A percentile compares a stretch with the other conserved stretches of the same genome.
Conservation (phyloP, 1,140 invertebrate species). For the Daktulosphaira vitifoliae region DNA sequence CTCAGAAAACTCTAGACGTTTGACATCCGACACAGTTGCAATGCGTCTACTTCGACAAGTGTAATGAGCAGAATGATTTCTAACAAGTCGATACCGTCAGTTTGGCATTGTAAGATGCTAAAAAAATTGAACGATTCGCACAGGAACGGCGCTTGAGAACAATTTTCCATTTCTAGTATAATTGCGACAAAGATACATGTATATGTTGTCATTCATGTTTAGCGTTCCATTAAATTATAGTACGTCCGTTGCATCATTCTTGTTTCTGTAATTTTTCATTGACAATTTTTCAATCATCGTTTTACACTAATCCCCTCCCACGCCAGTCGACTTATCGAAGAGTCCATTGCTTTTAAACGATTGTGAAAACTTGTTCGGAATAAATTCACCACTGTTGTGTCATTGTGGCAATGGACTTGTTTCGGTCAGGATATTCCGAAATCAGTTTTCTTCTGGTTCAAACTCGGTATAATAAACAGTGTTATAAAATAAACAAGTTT, state of each 20-base stretch:
- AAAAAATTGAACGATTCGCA: constrained; percentile 22
- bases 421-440: constrained; percentile 12
- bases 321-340: not conserved
- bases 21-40: no score
- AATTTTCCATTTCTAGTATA: no score
- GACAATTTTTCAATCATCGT: not conserved
- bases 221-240: constrained; percentile 30
- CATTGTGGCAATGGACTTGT: constrained; percentile 28
- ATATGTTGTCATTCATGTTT: constrained; percentile 28
- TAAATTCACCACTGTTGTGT: constrained; percentile 10
- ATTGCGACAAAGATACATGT: no score
- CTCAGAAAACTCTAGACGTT: no score
- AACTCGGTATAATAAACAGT: no score
- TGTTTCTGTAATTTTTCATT: constrained; percentile 12
- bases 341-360: not conserved
- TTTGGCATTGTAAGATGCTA: no score
- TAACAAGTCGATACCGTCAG: no score
- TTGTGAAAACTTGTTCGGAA: constrained; percentile 21
- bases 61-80: no score
- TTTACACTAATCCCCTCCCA: not conserved
- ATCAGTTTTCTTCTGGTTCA: constrained; percentile 2
- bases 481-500: no score
- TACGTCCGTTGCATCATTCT: constrained; percentile 21
- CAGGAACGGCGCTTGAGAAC: no score
- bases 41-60: no score